Evolutionary conservation across 2,113 vertebrate species (phyloP).

Genomic region (Forbesichthys papilliferus): DNA sequence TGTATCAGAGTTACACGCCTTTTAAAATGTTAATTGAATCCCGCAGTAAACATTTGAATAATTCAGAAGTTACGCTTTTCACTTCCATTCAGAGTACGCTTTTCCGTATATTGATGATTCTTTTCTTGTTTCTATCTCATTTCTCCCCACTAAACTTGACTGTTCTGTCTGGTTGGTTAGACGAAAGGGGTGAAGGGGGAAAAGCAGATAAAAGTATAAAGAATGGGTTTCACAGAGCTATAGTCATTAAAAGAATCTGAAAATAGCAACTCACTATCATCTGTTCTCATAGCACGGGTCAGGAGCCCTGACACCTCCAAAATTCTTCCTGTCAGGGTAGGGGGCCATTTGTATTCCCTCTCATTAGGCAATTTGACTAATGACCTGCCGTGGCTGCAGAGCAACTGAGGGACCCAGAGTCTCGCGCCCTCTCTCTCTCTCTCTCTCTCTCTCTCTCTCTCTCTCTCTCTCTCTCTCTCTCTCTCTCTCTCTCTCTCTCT

Average conservation of each 20-base stretch:
- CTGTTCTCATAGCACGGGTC: slow-evolving; percentile 80
- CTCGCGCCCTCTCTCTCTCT: slow-evolving; percentile 49
- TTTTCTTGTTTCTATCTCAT: slow-evolving; percentile 13
- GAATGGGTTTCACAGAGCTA: slow-evolving; percentile 73
- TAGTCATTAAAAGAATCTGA: slow-evolving; percentile 83
- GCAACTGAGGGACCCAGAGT: slow-evolving; percentile 69
- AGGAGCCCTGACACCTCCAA: slow-evolving; percentile 77
- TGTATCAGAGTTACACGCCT: slow-evolving; percentile 29
- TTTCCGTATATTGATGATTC: slow-evolving; percentile 40
- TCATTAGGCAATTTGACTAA: slow-evolving; percentile 78
- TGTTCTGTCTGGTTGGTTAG: slow-evolving; percentile 49
- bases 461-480: slow-evolving; percentile 3
- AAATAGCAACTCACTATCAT: slow-evolving; percentile 82
- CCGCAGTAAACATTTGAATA: slow-evolving; percentile 63
- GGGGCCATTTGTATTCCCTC: slow-evolving; percentile 75
- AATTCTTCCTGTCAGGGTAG: slow-evolving; percentile 79
- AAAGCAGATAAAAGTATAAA: slow-evolving; percentile 64
- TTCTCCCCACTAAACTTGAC: neutral
- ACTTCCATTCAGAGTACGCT: slow-evolving; percentile 33
- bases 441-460: slow-evolving; percentile 1
- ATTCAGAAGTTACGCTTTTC: slow-evolving; percentile 57
- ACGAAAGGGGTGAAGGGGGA: slow-evolving; percentile 31
- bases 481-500: slow-evolving; percentile 39
- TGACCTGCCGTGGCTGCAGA: slow-evolving; percentile 69
- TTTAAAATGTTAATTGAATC: slow-evolving; percentile 52